Conservation (phyloP, 2,888 invertebrate genomes). For the Eremobia ochroleuca region DNA sequence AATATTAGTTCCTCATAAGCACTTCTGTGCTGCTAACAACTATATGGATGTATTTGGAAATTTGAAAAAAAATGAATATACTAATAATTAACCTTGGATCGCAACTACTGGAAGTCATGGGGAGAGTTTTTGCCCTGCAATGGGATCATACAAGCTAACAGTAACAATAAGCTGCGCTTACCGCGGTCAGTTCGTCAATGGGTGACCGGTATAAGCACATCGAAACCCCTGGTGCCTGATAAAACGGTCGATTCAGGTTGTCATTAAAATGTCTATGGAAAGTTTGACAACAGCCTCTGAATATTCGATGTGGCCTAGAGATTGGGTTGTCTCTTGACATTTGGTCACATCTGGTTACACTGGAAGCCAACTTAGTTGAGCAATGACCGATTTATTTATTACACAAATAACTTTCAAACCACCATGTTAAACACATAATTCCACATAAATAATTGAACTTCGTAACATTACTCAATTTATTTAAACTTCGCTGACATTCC, state of each 20-base stretch:
- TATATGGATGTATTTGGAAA: too few relatives aligned
- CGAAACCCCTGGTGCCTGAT: neutral
- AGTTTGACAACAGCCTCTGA: neutral
- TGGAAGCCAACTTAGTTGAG: neutral
- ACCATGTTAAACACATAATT: neutral
- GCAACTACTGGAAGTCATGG: neutral
- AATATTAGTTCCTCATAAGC: too few relatives aligned
- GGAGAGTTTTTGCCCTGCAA: neutral
- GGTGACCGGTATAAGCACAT: neutral
- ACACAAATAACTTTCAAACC: neutral
- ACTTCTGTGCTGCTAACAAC: too few relatives aligned
- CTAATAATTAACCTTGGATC: neutral
- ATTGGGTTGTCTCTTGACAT: neutral
- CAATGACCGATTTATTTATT: neutral
- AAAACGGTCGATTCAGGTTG: neutral
- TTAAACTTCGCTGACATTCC: neutral
- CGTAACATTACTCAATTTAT: conserved; percentile 18
- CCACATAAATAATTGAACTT: conserved; percentile 9
- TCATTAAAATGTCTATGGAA: neutral
- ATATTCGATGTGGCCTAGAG: neutral
- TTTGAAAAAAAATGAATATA: too few relatives aligned
- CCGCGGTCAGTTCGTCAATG: neutral
- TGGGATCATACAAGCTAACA: neutral
- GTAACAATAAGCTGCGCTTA: neutral
- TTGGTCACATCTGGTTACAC: neutral